phyloP scores from a whole-genome alignment of 2,797 vertebrate species.

The Galaxias olidus region DNA sequence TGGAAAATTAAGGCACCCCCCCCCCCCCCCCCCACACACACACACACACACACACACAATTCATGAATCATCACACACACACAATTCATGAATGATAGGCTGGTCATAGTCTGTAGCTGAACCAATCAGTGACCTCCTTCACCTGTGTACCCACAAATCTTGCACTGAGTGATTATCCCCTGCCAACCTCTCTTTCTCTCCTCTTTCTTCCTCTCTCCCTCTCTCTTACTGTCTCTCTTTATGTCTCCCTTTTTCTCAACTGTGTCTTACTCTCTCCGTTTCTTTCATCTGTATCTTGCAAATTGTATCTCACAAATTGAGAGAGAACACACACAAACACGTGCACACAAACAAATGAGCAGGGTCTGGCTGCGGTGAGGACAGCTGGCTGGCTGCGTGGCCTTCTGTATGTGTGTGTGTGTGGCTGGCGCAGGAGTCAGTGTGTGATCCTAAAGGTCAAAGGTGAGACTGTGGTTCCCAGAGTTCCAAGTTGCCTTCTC shows the following conservation, averaged over 20 bases:
- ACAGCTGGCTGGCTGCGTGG: conserved; percentile 73
- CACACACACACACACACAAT: neutral
- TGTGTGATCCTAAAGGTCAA: conserved; percentile 72
- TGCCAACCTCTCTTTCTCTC: conserved; percentile 2
- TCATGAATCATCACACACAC: too few species aligned
- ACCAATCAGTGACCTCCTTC: too few species aligned
- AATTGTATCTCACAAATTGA: neutral
- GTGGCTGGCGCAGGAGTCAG: conserved; percentile 51
- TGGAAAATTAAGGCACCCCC: too few species aligned
- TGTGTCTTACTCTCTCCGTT: too few species aligned
- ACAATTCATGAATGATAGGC: too few species aligned
- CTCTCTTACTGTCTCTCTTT: conserved; percentile 6
- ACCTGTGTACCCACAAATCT: too few species aligned
- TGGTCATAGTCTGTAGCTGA: too few species aligned
- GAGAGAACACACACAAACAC: too few species aligned
- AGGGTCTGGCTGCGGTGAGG: conserved; percentile 34
- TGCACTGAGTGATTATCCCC: neutral
- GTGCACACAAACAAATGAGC: conserved; percentile 18
- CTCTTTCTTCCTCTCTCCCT: conserved; percentile 11
- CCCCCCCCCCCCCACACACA: conserved; percentile 43
- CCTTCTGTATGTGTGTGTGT: conserved; percentile 56
- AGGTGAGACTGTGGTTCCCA: conserved; percentile 74
- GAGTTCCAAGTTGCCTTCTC: conserved; percentile 62
- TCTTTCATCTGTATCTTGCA: conserved; percentile 6
- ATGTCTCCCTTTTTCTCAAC: conserved; percentile 23